These are phyloP conservation scores for Entosphenus tridentatus DNA, from an alignment of 2,113 vertebrate genomes.

Conservation along the genomic window DNA sequence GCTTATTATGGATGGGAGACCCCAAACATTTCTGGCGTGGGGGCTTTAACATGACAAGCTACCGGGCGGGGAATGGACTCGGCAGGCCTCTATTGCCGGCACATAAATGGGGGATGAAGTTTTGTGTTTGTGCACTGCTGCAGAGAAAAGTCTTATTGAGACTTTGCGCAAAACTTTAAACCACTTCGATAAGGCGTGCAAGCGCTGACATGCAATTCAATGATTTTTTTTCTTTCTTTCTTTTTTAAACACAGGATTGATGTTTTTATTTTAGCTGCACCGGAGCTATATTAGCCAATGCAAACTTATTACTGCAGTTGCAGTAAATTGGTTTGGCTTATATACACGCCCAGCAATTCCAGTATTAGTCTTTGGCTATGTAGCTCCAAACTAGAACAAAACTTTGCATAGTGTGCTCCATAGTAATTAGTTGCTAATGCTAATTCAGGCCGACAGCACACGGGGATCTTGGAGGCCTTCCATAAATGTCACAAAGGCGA, in stretches of 20 bases:
- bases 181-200: no score
- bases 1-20: conserved; percentile 5
- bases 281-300: no score
- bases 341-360: no score
- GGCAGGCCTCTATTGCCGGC: conserved; percentile 4
- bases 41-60: conserved; percentile 3
- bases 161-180: background rate
- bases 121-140: conserved; percentile 7
- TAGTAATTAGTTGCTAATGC: conserved; percentile 85
- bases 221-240: no score
- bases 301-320: no score
- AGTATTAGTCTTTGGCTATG: no score
- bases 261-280: no score
- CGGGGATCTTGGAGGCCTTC: conserved; percentile 40
- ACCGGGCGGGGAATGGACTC: background rate
- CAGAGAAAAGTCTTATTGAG: conserved; percentile 6
- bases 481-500: conserved; percentile 74
- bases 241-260: no score
- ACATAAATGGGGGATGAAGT: conserved; percentile 1
- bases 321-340: no score
- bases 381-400: no score
- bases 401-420: conserved; percentile 12
- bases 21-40: conserved; percentile 1
- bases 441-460: conserved; percentile 93
- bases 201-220: no score